Evolutionary conservation across 2,888 invertebrate species (phyloP).

Genomic region (Lathronympha strigana): DNA sequence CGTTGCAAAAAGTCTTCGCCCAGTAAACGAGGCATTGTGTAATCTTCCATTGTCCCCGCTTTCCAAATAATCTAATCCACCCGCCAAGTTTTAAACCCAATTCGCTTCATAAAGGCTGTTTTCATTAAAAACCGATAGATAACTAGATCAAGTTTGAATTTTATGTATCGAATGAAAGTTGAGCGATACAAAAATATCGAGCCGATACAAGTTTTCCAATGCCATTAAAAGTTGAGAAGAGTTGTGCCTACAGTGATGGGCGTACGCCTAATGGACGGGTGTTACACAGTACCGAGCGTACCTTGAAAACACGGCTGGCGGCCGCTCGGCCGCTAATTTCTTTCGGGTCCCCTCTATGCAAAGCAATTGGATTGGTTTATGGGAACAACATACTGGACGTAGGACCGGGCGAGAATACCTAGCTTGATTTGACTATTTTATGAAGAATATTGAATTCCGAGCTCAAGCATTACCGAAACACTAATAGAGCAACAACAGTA

Average conservation of each 20-base stretch:
- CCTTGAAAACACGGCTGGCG: background rate
- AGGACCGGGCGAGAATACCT: too few species aligned
- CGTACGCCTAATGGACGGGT: slow-evolving; percentile 2
- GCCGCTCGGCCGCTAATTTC: too few species aligned
- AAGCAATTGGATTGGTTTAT: too few species aligned
- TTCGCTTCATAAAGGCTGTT: slow-evolving; percentile 34
- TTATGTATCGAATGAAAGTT: slow-evolving; percentile 38
- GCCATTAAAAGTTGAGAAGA: slow-evolving; percentile 58
- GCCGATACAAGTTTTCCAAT: slow-evolving; percentile 58
- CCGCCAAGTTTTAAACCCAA: slow-evolving; percentile 25
- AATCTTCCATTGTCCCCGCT: background rate
- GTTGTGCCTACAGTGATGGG: slow-evolving; percentile 31
- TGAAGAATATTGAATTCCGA: too few species aligned
- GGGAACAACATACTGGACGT: too few species aligned
- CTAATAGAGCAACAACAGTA: too few species aligned
- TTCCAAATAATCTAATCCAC: slow-evolving; percentile 1
- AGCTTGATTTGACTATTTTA: too few species aligned
- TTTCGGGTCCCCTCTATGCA: too few species aligned
- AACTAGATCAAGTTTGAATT: slow-evolving; percentile 56
- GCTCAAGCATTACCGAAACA: too few species aligned
- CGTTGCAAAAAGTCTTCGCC: background rate
- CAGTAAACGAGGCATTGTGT: background rate
- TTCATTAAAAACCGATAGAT: slow-evolving; percentile 61
- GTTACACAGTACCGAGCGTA: background rate
- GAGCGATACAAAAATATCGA: slow-evolving; percentile 52